These are phyloP conservation scores for Agrotis ipsilon DNA, from an alignment of 2,888 invertebrate genomes.

Conservation along the genomic window DNA sequence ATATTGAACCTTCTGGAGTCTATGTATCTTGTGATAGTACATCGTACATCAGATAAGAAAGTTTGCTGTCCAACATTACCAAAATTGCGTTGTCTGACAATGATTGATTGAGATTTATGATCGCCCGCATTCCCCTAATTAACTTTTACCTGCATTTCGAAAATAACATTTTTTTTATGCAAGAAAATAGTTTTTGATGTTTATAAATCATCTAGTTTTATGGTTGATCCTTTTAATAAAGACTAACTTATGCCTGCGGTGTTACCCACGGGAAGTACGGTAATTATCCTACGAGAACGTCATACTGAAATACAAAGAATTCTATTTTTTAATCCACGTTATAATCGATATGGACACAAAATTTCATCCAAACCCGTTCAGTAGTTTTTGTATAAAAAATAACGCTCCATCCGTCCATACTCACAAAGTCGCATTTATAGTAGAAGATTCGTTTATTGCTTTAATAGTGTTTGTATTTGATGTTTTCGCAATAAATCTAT, in stretches of 20 bases:
- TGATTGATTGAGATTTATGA: constrained; percentile 82
- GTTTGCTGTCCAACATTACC: constrained; percentile 68
- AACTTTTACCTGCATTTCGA: constrained; percentile 71
- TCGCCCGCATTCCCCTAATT: constrained; percentile 63
- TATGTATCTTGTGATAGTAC: constrained; percentile 15
- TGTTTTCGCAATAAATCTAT: constrained; percentile 30
- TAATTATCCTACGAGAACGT: too few species aligned
- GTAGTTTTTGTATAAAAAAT: too few species aligned
- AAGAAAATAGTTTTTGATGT: constrained; percentile 24
- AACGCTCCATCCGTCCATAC: too few species aligned
- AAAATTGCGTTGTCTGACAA: constrained; percentile 73
- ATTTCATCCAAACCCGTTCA: too few species aligned
- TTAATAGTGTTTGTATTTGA: constrained; percentile 34
- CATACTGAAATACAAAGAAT: too few species aligned
- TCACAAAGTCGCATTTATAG: too few species aligned
- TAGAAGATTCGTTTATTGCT: constrained; percentile 3
- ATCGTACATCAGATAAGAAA: constrained; percentile 61
- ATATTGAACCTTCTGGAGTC: constrained; percentile 13
- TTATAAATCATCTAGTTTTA: constrained; percentile 37
- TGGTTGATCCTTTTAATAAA: constrained; percentile 17
- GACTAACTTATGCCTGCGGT: too few species aligned
- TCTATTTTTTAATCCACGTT: too few species aligned
- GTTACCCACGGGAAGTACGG: too few species aligned
- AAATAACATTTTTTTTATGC: constrained; percentile 45
- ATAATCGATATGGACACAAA: too few species aligned